Evolutionary conservation across 2,888 invertebrate species (phyloP).

Genomic region (Agonopterix subpropinquella): DNA sequence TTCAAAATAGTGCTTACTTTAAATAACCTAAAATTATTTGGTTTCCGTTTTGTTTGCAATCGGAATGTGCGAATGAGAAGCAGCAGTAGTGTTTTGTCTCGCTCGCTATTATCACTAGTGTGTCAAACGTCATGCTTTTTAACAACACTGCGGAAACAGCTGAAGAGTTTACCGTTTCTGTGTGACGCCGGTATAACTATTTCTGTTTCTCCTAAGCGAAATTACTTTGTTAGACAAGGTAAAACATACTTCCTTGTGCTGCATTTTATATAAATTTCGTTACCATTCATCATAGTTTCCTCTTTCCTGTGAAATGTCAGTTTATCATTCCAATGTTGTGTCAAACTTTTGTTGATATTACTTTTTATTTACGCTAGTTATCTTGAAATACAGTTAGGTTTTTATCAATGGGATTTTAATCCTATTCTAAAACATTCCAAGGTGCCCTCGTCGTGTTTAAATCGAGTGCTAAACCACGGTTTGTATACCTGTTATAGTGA

Average conservation of each 20-base stretch:
- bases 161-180: conserved; percentile 20
- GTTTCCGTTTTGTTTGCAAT: too few species aligned
- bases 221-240: conserved; percentile 10
- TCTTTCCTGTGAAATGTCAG: conserved; percentile 24
- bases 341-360: conserved; percentile 71
- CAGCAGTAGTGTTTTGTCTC: too few species aligned
- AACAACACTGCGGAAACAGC: conserved; percentile 39
- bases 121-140: neutral
- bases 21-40: too few species aligned
- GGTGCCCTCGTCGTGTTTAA: conserved; percentile 24
- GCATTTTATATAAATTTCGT: too few species aligned
- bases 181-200: conserved; percentile 34
- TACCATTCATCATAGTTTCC: conserved; percentile 20
- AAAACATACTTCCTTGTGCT: conserved; percentile 10
- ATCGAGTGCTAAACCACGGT: conserved; percentile 31
- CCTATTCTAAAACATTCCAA: conserved; percentile 18
- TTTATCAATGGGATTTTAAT: conserved; percentile 51
- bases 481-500: conserved; percentile 40
- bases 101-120: too few species aligned
- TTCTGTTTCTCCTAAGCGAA: conserved; percentile 15
- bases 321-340: conserved; percentile 45
- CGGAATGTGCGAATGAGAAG: too few species aligned
- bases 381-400: conserved; percentile 29
- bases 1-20: too few species aligned
- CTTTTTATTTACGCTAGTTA: conserved; percentile 42